Evolutionary conservation across 2,888 invertebrate genomes (phyloP).

Genomic region (Spilosoma lubricipeda): DNA sequence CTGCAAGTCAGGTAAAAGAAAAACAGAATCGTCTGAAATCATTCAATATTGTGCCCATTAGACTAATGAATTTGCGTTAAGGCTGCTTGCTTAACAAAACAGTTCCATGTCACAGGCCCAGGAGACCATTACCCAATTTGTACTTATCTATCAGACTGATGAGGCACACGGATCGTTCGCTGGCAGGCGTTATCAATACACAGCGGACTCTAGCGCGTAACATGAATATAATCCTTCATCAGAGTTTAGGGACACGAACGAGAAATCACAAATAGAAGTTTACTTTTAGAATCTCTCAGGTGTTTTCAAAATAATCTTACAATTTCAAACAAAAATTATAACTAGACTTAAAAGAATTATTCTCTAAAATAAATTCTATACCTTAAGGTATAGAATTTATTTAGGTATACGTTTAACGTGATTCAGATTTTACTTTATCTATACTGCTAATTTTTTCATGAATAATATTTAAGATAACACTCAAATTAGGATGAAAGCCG

Average conservation of each 20-base stretch:
- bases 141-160: constrained; percentile 12
- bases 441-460: not conserved
- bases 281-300: not conserved
- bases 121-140: constrained; percentile 13
- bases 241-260: constrained; percentile 10
- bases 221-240: constrained; percentile 13
- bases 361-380: not conserved
- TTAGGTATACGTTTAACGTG: no score
- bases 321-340: not conserved
- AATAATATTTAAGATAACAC: not conserved
- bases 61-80: not conserved
- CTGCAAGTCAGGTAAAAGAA: not conserved
- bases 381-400: no score
- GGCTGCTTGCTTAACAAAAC: not conserved
- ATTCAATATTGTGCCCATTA: not conserved
- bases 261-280: constrained; percentile 1
- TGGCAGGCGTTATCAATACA: constrained; percentile 18
- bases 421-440: not conserved
- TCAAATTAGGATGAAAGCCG: no score
- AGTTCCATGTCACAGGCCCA: constrained; percentile 2
- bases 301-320: not conserved
- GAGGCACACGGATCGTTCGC: constrained; percentile 10
- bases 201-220: constrained; percentile 10
- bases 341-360: not conserved
- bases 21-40: not conserved